Evolutionary conservation across 2,113 vertebrate species (phyloP), one percentile per base, ranked within the genome.

Genomic region (Myxocyprinus asiaticus): DNA sequence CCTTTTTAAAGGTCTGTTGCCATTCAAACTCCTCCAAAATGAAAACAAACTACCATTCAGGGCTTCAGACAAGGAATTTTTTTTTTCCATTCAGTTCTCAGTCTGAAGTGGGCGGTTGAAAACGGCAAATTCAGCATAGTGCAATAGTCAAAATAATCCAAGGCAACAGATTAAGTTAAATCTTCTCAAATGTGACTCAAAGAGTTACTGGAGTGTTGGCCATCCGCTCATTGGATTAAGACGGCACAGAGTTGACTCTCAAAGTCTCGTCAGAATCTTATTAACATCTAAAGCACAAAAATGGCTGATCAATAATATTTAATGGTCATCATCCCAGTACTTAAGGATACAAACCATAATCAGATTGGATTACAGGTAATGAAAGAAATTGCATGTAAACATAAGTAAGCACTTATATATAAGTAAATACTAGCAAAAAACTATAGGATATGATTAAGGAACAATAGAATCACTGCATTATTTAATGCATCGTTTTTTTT

Each of bases 31-130:
- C 67, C 15, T 53, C 4, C 42, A 44, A 43, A 67, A 50, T 17
- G 5, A 53, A 74, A 80, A 55, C 43, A 66, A 53, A 50, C 51
- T 53, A 43, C 14, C 51, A 22, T 73, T 78, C 59, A 67, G 17
- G 10, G 15, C 55, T 47, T 72, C 14, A 72, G 42, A 71, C 53
- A 44, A 42, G 14, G n/a, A n/a, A n/a, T n/a, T 42, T 59, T 59
- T 72, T 17, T 72, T 9, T 22, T 56, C 22, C 50, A 11, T 43
- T 15, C 53, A 45, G 4, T 45, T 72, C n/a, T 59, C 14, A 12
- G 10, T 47, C 43, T 50, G 56, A 62, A 74, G 45, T 63, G 45
- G 22, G 22, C 3, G 22, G 1, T 74, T 14, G 3, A 74, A 51
- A 62, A 33, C 6, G 4, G 6, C n/a, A 14, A 58, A 5, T 15